Base-by-base conservation (phyloP, 2,888 invertebrate genomes). In the Hyppa rectilinea region DNA sequence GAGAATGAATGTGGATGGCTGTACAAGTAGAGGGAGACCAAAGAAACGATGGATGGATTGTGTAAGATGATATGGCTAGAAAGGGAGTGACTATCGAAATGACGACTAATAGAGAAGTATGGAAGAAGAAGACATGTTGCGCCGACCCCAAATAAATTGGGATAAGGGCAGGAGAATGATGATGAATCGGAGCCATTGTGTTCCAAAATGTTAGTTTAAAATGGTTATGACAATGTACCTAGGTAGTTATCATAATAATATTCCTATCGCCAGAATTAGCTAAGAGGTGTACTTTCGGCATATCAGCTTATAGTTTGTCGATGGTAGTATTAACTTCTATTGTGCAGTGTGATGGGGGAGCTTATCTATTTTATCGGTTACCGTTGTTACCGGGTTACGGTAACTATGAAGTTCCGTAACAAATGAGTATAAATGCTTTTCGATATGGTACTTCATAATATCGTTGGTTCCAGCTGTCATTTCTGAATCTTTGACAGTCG, bases 331-430 rank as follows among this genome's bases (percentile, higher is more conserved):
- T 38, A 66, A 23, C 31, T 64, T 49, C 12, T 17, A 14, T 34
- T 43, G 12, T 63, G 38, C 47, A 23, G 9, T 66, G 0, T 31
- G 1, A 49, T 47, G 20, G 34, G 31, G 23, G 26, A 14, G 29
- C 38, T 49, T 66, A 66, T 40, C 65, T 20, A 17, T 26, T 66
- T 40, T 50, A 66, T 66, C 40, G 20, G 23, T 17, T 43, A n/a
- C 40, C 4, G 12, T n/a, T 52, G 43, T 67, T 67, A 66, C 52
- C 2, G n/a, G 20, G 64, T 50, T 2, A 38, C 1, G 9, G 17
- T 31, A 26, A 63, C n/a, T 26, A 0, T 62, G 64, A 4, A 60
- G 31, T 60, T 61, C 14, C 23, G 60, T 43, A 14, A 40, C 23
- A 38, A 31, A 31, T 12, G 12, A 17, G 0, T 45, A 10, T 17